Evolutionary conservation across 2,888 invertebrate genomes (phyloP).

Genomic region (Tenthredo livida): DNA sequence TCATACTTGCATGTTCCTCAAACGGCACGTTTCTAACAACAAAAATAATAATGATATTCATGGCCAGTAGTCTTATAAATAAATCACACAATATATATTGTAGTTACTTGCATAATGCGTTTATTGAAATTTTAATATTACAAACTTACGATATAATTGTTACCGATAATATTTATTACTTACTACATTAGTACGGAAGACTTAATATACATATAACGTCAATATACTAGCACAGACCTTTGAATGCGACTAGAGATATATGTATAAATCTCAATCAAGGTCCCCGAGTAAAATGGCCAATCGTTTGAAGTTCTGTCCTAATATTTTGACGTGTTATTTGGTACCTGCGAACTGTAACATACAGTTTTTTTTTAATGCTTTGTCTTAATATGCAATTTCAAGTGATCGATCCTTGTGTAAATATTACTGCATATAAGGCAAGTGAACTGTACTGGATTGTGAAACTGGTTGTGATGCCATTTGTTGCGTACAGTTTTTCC

Average conservation of each 20-base stretch:
- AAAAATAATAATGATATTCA: conserved; percentile 31
- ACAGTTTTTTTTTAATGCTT: conserved; percentile 37
- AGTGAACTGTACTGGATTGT: conserved; percentile 61
- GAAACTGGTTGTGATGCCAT: conserved; percentile 63
- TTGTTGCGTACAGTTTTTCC: conserved; percentile 62
- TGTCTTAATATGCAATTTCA: conserved; percentile 67
- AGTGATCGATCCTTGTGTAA: conserved; percentile 67
- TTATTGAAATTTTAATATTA: conserved; percentile 36
- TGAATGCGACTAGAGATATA: background rate
- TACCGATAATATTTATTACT: conserved; percentile 26
- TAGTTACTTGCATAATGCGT: conserved; percentile 1
- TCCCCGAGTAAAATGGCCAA: background rate
- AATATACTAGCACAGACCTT: conserved; percentile 29
- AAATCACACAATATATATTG: conserved; percentile 19
- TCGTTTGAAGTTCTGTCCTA: conserved; percentile 14
- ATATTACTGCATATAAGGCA: conserved; percentile 61
- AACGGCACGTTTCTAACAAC: conserved; percentile 46
- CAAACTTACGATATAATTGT: conserved; percentile 55
- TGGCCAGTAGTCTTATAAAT: conserved; percentile 27
- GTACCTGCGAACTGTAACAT: conserved; percentile 17
- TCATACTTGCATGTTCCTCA: conserved; percentile 56
- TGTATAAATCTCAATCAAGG: background rate
- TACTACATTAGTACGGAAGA: conserved; percentile 37
- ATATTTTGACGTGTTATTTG: conserved; percentile 34
- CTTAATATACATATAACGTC: conserved; percentile 8